phyloP scores from a whole-genome alignment of 1,140 invertebrate species.

The Chlorops oryzae region DNA sequence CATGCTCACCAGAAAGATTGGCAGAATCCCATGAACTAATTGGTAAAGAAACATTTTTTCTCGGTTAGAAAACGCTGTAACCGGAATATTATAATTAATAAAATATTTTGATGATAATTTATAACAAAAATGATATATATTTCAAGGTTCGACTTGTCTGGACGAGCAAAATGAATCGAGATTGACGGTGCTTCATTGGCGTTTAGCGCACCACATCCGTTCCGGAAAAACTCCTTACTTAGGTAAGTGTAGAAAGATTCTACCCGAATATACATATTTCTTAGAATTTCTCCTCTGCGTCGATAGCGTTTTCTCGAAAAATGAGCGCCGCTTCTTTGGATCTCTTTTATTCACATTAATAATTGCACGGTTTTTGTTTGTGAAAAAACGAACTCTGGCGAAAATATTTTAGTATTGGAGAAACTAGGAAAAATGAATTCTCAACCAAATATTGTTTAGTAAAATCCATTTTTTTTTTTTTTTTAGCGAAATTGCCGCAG shows the following conservation, averaged over 20 bases:
- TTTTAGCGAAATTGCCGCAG: slow-evolving; percentile 54
- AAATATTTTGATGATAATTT: neutral
- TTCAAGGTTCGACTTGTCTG: slow-evolving; percentile 61
- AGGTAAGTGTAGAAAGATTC: too few species aligned
- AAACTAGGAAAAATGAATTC: too few species aligned
- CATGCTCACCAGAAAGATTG: slow-evolving; percentile 60
- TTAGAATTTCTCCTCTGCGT: too few species aligned
- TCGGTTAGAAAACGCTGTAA: neutral
- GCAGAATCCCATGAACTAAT: slow-evolving; percentile 81
- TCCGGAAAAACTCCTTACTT: slow-evolving; percentile 38
- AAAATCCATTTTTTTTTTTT: slow-evolving; percentile 14
- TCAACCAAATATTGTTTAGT: too few species aligned
- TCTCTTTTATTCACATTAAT: too few species aligned
- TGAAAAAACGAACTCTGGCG: too few species aligned
- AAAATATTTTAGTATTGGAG: too few species aligned
- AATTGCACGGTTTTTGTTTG: too few species aligned
- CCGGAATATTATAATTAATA: neutral
- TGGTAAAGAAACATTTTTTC: slow-evolving; percentile 49
- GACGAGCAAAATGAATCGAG: slow-evolving; percentile 73
- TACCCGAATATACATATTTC: too few species aligned
- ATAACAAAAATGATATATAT: slow-evolving; percentile 19
- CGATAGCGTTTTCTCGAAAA: too few species aligned
- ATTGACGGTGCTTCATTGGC: slow-evolving; percentile 61
- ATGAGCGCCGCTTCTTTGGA: too few species aligned
- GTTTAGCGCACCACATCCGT: slow-evolving; percentile 57